These are phyloP conservation scores for Gavia stellata DNA, from an alignment of 2,113 vertebrate genomes.

Conservation along the genomic window DNA sequence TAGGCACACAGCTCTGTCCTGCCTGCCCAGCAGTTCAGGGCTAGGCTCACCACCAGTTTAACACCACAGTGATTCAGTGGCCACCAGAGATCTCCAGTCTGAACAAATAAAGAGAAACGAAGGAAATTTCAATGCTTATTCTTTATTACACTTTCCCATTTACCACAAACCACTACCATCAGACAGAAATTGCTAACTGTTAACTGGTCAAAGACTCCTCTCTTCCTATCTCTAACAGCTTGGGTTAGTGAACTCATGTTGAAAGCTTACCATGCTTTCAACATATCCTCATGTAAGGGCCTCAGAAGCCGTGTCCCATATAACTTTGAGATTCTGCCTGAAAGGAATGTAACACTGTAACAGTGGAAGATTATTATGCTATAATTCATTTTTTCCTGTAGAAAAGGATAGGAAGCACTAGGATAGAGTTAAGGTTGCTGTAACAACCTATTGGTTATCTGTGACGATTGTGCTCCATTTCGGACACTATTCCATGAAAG, in stretches of 20 bases:
- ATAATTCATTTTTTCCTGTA: not conserved
- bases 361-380: not conserved
- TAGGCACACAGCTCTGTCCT: not conserved
- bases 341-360: not conserved
- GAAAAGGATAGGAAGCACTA: not conserved
- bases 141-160: not conserved
- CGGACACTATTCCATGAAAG: not conserved
- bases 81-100: not conserved
- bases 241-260: not conserved
- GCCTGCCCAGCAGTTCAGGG: not conserved
- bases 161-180: not conserved
- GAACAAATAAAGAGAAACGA: not conserved
- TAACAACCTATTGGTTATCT: not conserved
- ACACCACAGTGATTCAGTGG: not conserved
- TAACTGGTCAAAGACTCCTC: not conserved
- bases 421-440: not conserved
- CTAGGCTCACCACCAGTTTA: not conserved
- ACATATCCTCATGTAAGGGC: accelerated
- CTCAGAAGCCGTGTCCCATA: not conserved
- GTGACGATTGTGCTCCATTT: not conserved
- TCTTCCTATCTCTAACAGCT: not conserved
- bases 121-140: not conserved
- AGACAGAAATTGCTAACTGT: not conserved
- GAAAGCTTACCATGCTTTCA: not conserved
- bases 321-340: not conserved